Evolutionary conservation across 2,797 vertebrate genomes (phyloP).

Genomic region (Craterocephalus amniculus): DNA sequence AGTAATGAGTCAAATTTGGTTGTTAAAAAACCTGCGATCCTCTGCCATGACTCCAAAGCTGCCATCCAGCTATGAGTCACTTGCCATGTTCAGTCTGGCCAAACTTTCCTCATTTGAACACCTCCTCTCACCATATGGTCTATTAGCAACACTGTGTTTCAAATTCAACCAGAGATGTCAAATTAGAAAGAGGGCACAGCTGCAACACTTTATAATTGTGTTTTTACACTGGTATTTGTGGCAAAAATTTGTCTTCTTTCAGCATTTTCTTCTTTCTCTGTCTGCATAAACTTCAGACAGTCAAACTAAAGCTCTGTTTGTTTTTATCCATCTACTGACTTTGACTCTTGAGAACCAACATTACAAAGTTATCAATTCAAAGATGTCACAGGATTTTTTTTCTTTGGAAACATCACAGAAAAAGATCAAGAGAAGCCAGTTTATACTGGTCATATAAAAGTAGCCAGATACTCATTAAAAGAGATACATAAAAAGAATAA

Average conservation of each 20-base stretch:
- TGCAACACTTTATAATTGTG: constrained; percentile 6
- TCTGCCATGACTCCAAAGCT: constrained; percentile 25
- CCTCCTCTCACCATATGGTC: constrained; percentile 49
- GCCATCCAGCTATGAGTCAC: constrained; percentile 40
- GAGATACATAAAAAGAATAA: neutral
- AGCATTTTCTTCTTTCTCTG: constrained; percentile 5
- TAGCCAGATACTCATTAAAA: neutral
- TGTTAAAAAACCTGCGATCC: constrained; percentile 18
- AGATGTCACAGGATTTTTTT: constrained; percentile 14
- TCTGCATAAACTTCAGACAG: constrained; percentile 22
- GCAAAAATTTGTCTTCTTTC: constrained; percentile 22
- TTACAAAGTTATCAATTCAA: constrained; percentile 23
- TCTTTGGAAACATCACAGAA: constrained; percentile 19
- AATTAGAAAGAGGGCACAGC: constrained; percentile 33
- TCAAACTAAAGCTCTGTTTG: constrained; percentile 1
- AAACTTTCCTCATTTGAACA: constrained; percentile 53
- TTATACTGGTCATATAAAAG: constrained; percentile 17
- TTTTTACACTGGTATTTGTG: constrained; percentile 13
- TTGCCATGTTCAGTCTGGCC: constrained; percentile 38
- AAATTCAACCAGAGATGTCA: constrained; percentile 40
- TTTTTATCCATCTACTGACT: neutral
- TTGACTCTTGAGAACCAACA: constrained; percentile 14
- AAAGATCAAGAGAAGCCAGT: constrained; percentile 4
- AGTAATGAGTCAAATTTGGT: constrained; percentile 8
- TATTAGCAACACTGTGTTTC: constrained; percentile 24